phyloP scores from a whole-genome alignment of 2,888 invertebrate species.

The Mythimna lalbum region DNA sequence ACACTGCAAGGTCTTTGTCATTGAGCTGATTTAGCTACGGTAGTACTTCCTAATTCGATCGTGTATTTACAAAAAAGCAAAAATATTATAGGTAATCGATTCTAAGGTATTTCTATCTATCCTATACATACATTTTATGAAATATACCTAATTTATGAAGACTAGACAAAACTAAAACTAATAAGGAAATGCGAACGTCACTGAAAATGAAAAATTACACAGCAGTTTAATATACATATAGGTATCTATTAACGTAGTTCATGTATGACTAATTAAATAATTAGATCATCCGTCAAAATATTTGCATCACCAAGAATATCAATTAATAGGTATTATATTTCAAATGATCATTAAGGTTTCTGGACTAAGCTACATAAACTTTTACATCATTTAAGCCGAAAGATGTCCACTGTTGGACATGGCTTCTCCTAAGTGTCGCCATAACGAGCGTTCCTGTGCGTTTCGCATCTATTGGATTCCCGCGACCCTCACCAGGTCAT shows the following conservation, averaged over 20 bases:
- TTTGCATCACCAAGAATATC: constrained; percentile 9
- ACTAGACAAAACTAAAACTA: neutral
- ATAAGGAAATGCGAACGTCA: constrained; percentile 2
- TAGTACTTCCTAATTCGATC: constrained; percentile 36
- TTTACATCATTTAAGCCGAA: too few relatives aligned
- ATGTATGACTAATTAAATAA: constrained; percentile 20
- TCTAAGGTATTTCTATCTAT: too few relatives aligned
- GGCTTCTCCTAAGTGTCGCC: too few relatives aligned
- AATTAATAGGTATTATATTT: neutral
- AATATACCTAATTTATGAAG: too few relatives aligned
- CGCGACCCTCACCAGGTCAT: too few relatives aligned
- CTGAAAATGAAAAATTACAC: neutral
- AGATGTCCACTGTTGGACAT: too few relatives aligned
- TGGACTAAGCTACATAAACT: too few relatives aligned
- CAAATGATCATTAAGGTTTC: neutral
- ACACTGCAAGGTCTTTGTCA: constrained; percentile 43
- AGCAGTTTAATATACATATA: neutral
- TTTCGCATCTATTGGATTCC: too few relatives aligned
- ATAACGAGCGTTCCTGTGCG: too few relatives aligned
- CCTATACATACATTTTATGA: too few relatives aligned
- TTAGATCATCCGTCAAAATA: constrained; percentile 15
- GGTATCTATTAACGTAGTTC: neutral
- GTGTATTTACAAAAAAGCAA: neutral
- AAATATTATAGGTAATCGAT: neutral
- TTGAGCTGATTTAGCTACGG: constrained; percentile 23